Base-by-base conservation (phyloP, 2,888 invertebrate species). In the Cenopis cana region DNA sequence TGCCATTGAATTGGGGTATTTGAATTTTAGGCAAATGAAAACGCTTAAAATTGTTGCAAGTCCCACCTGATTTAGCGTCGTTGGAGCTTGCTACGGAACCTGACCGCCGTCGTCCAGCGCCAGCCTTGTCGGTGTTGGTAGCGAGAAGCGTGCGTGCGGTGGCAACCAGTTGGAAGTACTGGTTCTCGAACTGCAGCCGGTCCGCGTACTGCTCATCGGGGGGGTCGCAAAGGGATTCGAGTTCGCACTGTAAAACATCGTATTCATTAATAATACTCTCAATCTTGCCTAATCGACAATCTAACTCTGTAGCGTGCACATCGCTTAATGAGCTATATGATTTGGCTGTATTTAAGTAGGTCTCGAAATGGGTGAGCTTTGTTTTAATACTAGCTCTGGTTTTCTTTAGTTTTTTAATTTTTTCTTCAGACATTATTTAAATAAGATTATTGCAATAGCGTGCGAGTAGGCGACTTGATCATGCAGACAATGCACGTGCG, bases 101-200 rank as follows among this genome's bases (percentile, higher is more conserved):
- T 33, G 33, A 33, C 33, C 33, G 33, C 33, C 33, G 3, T 33
- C 33, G 33, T 5, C 2, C 50, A 11, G 18, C 50, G 50, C 50
- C 50, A 11, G 50, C 50, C 18, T 20, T 52, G 33, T 33, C 33
- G 50, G 50, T 52, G 50, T 18, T 52, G 17, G 50, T 12, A 57
- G 38, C 17, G 57, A 57, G 36, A 36, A 57, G 18, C 17, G 11
- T 57, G 38, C 57, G 38, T 38, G 57, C 57, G 3, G 57, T 18
- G 11, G 57, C n/a, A 4, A 57, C 36, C 56, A 57, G 56, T 36
- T 36, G 56, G 36, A 36, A 60, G 59, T 60, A 46, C 46, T 60
- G 59, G 59, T 41, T 60, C 41, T 46, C 46, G 20, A 41, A 60
- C 24, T 38, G 11, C 20, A 14, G 41, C 9, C 41, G 59, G 24